phyloP scores from a whole-genome alignment of 35 echinoderm and acorn worm genomes.

The Lytechinus variegatus region DNA sequence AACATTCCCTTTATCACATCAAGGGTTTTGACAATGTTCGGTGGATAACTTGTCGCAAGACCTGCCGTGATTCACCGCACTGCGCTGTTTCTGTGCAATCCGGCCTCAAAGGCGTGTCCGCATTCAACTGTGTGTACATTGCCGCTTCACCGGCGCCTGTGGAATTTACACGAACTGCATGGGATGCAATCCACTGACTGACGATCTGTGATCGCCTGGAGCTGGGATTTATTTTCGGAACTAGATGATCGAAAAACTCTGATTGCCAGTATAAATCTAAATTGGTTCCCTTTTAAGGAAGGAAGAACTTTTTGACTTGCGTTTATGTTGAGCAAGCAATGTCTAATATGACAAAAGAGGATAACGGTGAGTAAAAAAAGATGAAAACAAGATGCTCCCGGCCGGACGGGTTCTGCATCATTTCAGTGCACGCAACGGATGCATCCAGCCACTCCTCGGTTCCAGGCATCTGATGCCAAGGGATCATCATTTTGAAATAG shows the following conservation, averaged over 20 bases:
- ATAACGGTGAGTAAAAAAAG: constrained; percentile 28
- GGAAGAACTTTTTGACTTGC: neutral
- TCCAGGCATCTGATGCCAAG: too few species aligned
- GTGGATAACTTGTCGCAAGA: neutral
- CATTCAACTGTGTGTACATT: neutral
- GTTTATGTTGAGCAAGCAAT: constrained; percentile 39
- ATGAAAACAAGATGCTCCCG: too few species aligned
- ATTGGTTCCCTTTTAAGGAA: neutral
- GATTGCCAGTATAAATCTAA: neutral
- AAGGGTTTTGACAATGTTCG: neutral
- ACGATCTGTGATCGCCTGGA: neutral
- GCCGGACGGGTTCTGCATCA: too few species aligned
- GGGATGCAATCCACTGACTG: neutral
- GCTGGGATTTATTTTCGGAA: neutral
- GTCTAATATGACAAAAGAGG: constrained; percentile 52
- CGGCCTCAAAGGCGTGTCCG: constrained; percentile 24
- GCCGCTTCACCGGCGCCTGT: neutral
- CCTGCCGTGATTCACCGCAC: neutral
- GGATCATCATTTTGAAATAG: too few species aligned
- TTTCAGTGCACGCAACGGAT: too few species aligned
- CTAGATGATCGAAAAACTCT: neutral
- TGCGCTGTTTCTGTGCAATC: neutral
- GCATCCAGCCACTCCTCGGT: too few species aligned
- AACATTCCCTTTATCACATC: neutral
- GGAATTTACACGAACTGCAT: neutral